Conservation (phyloP, 2,888 invertebrate genomes). For the Tipula lateralis region DNA sequence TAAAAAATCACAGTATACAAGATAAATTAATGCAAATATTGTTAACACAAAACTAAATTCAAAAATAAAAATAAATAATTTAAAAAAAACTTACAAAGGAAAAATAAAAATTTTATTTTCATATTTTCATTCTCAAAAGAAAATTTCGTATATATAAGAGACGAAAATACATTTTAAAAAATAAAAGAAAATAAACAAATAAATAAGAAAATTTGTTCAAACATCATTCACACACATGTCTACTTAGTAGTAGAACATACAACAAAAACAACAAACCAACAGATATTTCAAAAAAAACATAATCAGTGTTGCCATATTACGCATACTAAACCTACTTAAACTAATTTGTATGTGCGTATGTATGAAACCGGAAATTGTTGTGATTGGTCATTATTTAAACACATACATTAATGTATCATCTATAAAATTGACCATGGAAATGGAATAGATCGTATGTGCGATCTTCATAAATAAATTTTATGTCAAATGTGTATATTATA, state of each 20-base stretch:
- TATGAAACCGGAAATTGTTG: neutral
- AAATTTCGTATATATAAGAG: neutral
- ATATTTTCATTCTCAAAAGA: conserved; percentile 19
- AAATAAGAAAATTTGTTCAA: neutral
- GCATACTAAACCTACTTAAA: neutral
- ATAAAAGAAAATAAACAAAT: conserved; percentile 24
- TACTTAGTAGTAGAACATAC: neutral
- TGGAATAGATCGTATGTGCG: neutral
- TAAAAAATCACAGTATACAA: neutral
- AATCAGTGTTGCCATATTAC: conserved; percentile 11
- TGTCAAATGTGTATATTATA: neutral
- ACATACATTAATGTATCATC: too few species aligned
- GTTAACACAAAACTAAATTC: neutral
- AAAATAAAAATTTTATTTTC: neutral
- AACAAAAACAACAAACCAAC: neutral
- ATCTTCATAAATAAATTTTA: neutral
- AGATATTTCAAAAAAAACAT: neutral
- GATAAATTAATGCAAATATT: neutral
- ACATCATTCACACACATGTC: conserved; percentile 6
- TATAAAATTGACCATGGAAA: neutral
- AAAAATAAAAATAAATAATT: neutral
- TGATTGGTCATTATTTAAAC: neutral
- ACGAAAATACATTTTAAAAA: conserved; percentile 4
- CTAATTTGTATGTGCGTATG: neutral
- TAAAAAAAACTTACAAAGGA: neutral